Evolutionary conservation across 92 coral and sea anemone genomes (phyloP).

Genomic region (Parazoanthus atlanticus): DNA sequence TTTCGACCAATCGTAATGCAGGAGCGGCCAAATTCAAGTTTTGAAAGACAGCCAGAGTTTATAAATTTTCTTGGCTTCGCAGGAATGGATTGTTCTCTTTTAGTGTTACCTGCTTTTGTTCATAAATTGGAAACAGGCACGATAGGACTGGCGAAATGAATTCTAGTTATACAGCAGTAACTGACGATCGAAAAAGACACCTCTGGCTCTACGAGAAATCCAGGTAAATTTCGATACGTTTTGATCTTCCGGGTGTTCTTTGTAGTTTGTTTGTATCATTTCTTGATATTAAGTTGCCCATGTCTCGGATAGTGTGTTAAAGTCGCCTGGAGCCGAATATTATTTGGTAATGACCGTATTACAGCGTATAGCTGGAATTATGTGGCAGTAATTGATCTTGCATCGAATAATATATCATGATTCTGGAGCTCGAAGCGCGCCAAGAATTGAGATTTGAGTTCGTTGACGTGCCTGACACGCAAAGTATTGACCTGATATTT

Average conservation of each 20-base stretch:
- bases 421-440: no score
- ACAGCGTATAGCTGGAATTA: no score
- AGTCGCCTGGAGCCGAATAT: no score
- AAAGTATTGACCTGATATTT: not conserved
- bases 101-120: not conserved
- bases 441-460: not conserved
- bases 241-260: not conserved
- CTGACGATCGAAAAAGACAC: not conserved
- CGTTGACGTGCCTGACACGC: not conserved
- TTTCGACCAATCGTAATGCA: slow-evolving; percentile 20
- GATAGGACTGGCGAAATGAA: not conserved
- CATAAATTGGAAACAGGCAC: not conserved
- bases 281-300: not conserved
- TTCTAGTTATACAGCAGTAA: not conserved
- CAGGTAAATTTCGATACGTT: not conserved
- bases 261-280: not conserved
- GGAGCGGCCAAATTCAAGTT: slow-evolving; percentile 8
- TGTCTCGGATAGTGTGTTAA: no score
- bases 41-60: not conserved
- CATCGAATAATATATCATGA: no score
- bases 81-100: not conserved
- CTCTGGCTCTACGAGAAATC: not conserved
- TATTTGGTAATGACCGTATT: no score
- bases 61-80: not conserved
- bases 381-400: no score